These are phyloP conservation scores for Machimus rusticus DNA, from an alignment of 2,888 invertebrate species.

Conservation along the genomic window DNA sequence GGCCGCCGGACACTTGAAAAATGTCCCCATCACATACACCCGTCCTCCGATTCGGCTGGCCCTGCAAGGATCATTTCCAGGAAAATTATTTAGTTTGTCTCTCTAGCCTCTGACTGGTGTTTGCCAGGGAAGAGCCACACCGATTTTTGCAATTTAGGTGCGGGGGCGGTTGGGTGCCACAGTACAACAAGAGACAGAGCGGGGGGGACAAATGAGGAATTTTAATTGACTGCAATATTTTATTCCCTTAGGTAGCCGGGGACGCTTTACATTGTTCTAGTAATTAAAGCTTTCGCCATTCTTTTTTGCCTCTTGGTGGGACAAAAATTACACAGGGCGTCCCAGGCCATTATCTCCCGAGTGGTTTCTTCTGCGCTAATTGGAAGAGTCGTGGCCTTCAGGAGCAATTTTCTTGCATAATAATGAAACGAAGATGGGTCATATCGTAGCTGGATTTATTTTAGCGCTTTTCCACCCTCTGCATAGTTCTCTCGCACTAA, in stretches of 20 bases:
- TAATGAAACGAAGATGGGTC: neutral
- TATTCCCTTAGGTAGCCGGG: neutral
- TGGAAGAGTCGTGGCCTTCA: slow-evolving; percentile 7
- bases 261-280: slow-evolving; percentile 21
- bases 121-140: neutral
- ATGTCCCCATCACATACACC: slow-evolving; percentile 82
- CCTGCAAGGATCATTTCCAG: slow-evolving; percentile 63
- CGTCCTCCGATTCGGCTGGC: slow-evolving; percentile 80
- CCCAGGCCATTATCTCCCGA: slow-evolving; percentile 4
- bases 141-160: neutral
- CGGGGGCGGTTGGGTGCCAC: neutral
- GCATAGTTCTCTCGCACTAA: neutral
- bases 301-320: neutral
- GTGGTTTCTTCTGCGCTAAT: slow-evolving; percentile 20
- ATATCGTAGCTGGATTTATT: neutral
- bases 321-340: slow-evolving; percentile 18
- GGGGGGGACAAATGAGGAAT: neutral
- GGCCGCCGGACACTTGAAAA: slow-evolving; percentile 69
- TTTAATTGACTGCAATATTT: slow-evolving; percentile 36
- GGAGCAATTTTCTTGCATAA: slow-evolving; percentile 30
- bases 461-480: neutral
- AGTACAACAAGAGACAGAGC: neutral
- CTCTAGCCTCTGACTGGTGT: neutral
- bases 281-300: slow-evolving; percentile 14
- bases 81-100: slow-evolving; percentile 15